These are phyloP conservation scores for Acanthornis magna DNA, from an alignment of 2,797 vertebrate genomes.

Conservation along the genomic window DNA sequence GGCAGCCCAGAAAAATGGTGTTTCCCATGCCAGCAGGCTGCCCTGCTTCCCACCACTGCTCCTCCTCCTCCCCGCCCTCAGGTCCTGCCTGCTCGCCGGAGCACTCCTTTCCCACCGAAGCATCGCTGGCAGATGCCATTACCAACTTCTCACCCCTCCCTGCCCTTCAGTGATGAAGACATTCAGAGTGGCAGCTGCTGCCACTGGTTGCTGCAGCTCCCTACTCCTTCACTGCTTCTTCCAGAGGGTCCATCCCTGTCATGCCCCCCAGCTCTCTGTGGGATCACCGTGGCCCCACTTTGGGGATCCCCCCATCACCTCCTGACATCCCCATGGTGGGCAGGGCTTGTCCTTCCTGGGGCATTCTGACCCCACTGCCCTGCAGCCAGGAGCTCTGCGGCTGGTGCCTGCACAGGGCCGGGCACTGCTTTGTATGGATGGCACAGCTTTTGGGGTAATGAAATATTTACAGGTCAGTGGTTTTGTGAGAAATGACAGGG, in stretches of 20 bases:
- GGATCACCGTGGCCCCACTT: fast-evolving
- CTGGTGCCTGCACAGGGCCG: not conserved
- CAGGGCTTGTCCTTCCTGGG: not conserved
- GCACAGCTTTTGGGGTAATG: constrained; percentile 88
- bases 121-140: not conserved
- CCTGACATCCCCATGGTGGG: fast-evolving
- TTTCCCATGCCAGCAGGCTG: not conserved
- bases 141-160: not conserved
- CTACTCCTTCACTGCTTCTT: not conserved
- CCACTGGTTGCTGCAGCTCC: not conserved
- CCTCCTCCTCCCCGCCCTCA: not conserved
- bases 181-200: not conserved
- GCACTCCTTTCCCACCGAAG: not conserved
- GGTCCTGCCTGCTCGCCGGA: not conserved
- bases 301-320: not conserved
- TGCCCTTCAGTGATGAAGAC: not conserved
- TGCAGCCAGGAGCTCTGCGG: not conserved
- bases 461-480: constrained; percentile 99
- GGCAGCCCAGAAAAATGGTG: not conserved
- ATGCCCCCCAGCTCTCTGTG: not conserved
- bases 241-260: fast-evolving
- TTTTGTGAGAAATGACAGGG: constrained; percentile 93
- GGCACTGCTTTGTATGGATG: constrained; percentile 83
- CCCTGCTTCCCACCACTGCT: not conserved
- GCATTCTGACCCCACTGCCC: not conserved